Evolutionary conservation across 2,797 vertebrate genomes (phyloP).

Genomic region (Emys orbicularis): DNA sequence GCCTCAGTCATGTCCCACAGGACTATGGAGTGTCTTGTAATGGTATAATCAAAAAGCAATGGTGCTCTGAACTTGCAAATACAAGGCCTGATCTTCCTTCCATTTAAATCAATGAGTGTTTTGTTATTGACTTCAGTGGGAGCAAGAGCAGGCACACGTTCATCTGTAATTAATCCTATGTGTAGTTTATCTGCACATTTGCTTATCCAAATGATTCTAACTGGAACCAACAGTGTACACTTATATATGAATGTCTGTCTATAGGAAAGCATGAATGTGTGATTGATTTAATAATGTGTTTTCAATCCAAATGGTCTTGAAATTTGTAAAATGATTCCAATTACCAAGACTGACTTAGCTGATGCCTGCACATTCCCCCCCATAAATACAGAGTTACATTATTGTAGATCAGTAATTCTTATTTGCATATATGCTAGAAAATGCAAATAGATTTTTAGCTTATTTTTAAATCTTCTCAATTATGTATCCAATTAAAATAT

Average conservation of each 20-base stretch:
- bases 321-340: conserved; percentile 40
- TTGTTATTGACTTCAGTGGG: conserved; percentile 46
- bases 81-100: conserved; percentile 20
- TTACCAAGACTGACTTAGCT: conserved; percentile 47
- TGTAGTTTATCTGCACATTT: conserved; percentile 64
- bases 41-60: conserved; percentile 70
- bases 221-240: conserved; percentile 17
- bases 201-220: conserved; percentile 32
- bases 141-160: conserved; percentile 48
- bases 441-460: conserved; percentile 30
- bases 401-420: conserved; percentile 39
- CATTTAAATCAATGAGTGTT: conserved; percentile 56
- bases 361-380: neutral
- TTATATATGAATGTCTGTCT: neutral
- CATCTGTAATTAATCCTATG: conserved; percentile 50
- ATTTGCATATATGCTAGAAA: conserved; percentile 11
- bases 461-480: conserved; percentile 44
- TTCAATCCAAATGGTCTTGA: conserved; percentile 54
- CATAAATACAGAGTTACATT: conserved; percentile 37
- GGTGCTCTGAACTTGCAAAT: conserved; percentile 38
- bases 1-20: conserved; percentile 62
- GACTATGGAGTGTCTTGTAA: conserved; percentile 54
- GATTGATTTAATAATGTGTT: conserved; percentile 62
- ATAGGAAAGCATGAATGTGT: conserved; percentile 17
- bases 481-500: conserved; percentile 57